These are phyloP conservation scores for Eumacrocentrus americanus DNA, from an alignment of 2,888 invertebrate species.

Conservation along the genomic window DNA sequence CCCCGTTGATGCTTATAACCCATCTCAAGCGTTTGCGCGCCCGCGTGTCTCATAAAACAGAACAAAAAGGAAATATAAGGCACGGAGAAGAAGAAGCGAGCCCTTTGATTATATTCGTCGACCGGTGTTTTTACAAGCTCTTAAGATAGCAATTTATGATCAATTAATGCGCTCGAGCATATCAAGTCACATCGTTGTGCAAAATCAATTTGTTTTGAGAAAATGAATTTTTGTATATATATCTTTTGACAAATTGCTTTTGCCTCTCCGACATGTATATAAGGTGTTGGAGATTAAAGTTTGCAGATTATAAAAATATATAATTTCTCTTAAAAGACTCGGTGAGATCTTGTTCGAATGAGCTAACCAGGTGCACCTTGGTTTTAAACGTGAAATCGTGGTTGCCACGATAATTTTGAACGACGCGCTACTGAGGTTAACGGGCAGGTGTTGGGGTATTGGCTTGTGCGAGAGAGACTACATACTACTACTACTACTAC, in stretches of 20 bases:
- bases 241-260: conserved; percentile 3
- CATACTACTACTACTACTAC: no score
- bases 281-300: neutral
- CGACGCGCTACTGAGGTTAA: conserved; percentile 26
- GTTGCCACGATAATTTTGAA: conserved; percentile 24
- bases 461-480: neutral
- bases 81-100: neutral
- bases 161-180: conserved; percentile 17
- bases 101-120: conserved; percentile 17
- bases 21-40: neutral
- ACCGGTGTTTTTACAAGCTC: conserved; percentile 13
- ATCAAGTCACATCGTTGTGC: conserved; percentile 13
- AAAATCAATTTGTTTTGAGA: conserved; percentile 14
- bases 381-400: conserved; percentile 35
- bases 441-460: conserved; percentile 25
- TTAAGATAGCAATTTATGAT: conserved; percentile 25
- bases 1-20: conserved; percentile 10
- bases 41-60: neutral
- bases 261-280: neutral
- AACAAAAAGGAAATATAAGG: conserved; percentile 8
- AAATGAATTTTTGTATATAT: conserved; percentile 10
- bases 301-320: neutral
- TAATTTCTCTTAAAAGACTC: neutral
- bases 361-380: conserved; percentile 33
- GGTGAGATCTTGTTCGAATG: neutral